Conservation (phyloP, 2,113 vertebrate genomes). For the Cynoglossus semilaevis region DNA sequence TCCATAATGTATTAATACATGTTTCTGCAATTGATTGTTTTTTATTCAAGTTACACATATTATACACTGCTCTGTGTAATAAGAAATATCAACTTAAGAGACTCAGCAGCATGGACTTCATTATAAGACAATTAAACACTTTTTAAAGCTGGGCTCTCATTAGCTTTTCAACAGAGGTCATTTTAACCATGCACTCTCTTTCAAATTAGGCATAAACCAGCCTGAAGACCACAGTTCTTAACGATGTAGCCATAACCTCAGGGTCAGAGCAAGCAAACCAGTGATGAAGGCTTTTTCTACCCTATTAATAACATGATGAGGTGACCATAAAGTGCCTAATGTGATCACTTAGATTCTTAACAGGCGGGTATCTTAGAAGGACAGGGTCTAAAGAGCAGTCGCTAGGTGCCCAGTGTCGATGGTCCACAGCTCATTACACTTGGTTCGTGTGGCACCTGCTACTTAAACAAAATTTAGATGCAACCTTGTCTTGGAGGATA, state of each 20-base stretch:
- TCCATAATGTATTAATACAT: too few species aligned
- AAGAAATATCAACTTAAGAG: too few species aligned
- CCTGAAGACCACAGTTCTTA: constrained; percentile 11
- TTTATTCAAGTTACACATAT: too few species aligned
- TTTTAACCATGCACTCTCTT: constrained; percentile 20
- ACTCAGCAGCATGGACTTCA: too few species aligned
- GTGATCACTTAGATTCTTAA: constrained; percentile 50
- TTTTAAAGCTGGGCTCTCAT: too few species aligned
- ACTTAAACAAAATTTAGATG: neutral
- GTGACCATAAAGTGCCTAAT: constrained; percentile 38
- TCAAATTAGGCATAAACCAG: constrained; percentile 33
- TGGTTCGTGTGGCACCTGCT: constrained; percentile 12
- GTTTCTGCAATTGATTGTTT: too few species aligned
- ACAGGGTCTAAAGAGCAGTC: constrained; percentile 44
- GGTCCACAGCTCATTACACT: constrained; percentile 8
- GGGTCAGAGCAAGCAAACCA: constrained; percentile 11
- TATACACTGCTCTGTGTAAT: too few species aligned
- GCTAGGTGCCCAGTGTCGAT: constrained; percentile 29
- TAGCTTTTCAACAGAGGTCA: neutral
- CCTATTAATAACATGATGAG: constrained; percentile 70
- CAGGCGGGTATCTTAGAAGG: constrained; percentile 23
- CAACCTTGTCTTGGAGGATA: neutral
- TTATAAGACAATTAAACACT: too few species aligned
- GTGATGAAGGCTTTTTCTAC: constrained; percentile 52
- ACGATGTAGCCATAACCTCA: constrained; percentile 20